Base-by-base conservation (phyloP, 2,797 vertebrate species). In the Lagorchestes hirsutus region DNA sequence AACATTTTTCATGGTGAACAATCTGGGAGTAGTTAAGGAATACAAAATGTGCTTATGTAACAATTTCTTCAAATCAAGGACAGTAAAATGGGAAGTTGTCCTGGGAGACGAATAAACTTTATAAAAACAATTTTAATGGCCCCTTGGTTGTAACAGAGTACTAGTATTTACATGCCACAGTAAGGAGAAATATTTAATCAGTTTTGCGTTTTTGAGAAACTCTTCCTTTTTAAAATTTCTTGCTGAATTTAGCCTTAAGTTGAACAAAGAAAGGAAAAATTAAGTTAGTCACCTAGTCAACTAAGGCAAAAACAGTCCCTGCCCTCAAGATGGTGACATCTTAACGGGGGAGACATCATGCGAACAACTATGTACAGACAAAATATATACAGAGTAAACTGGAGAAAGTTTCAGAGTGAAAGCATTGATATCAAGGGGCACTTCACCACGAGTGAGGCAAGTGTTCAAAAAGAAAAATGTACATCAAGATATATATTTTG, bases 31-130 rank as follows among this genome's bases (percentile, higher is more conserved):
- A 94, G 90, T 14, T 93, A 18, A 92, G 57, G 22, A 94, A 94
- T 27, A n/a, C 62, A 50, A 67, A 62, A 91, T 96, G 93, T 82
- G 58, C 55, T 74, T 90, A 92, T 4, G 0, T 57, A 97, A 82
- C 93, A 92, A 59, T 56, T 95, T 93, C 58, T 54, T 91, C 58
- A 95, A 74, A 34, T 91, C 82, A 94, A 92, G 24, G 46, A 92
- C 28, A 74, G 50, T 58, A 93, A 92, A 93, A 94, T 55, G 92
- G 31, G 54, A 94, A 96, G 40, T 50, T 87, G 74, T 14, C 29
- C 29, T 2, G 13, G 54, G 59, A 93, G 46, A 94, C 55, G 92
- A 95, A 74, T 58, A 91, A 96, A 95, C 50, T 62, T 8, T 95
- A 18, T 62, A 82, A 91, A 92, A 92, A 94, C 92, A 54, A 34